Evolutionary conservation across 2,888 invertebrate genomes (phyloP).

Genomic region (Dermolepida albohirtum): DNA sequence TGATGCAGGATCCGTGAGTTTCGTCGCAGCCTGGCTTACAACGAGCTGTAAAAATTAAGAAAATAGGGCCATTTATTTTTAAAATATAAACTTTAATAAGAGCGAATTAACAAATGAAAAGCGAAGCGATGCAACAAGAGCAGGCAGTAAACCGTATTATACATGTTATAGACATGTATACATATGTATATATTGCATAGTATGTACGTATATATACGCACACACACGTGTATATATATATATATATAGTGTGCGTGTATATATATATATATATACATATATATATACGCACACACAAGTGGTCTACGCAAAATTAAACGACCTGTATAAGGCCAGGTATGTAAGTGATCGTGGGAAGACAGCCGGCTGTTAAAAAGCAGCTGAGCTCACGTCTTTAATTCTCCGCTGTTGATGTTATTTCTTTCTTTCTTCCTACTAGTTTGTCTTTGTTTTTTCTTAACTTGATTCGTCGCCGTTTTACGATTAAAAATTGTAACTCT

Average conservation of each 20-base stretch:
- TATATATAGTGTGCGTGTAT: not conserved
- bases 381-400: conserved; percentile 63
- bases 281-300: conserved; percentile 8
- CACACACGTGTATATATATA: too few relatives aligned
- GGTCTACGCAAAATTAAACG: conserved; percentile 48
- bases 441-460: conserved; percentile 10
- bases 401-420: conserved; percentile 63
- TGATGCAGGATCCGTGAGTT: conserved; percentile 90
- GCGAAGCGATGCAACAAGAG: not conserved
- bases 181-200: too few relatives aligned
- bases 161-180: too few relatives aligned
- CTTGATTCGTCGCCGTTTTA: conserved; percentile 55
- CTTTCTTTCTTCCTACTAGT: conserved; percentile 23
- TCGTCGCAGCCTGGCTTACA: conserved; percentile 94
- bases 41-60: conserved; percentile 77
- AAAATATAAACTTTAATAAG: conserved; percentile 9
- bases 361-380: conserved; percentile 62
- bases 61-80: conserved; percentile 8
- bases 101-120: not conserved
- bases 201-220: too few relatives aligned
- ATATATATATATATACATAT: not conserved
- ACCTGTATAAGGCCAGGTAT: conserved; percentile 64
- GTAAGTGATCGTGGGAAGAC: conserved; percentile 64
- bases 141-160: not conserved
- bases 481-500: conserved; percentile 57